Evolutionary conservation across 2,797 vertebrate species (phyloP).

Genomic region (Falco peregrinus): DNA sequence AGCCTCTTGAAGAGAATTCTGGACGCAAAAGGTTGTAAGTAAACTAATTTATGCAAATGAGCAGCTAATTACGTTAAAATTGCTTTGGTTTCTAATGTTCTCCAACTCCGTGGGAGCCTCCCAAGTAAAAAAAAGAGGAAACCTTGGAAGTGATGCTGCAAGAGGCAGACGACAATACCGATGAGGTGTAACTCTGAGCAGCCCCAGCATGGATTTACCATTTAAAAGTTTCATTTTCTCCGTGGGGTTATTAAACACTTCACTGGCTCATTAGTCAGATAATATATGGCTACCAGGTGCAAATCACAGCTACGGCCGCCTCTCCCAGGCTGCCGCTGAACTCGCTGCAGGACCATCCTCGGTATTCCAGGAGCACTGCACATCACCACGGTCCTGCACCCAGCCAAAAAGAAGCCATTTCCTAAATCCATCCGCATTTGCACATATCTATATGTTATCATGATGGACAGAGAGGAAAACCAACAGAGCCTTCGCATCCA

Average conservation of each 20-base stretch:
- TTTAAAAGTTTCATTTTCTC: slow-evolving; percentile 60
- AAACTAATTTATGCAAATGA: neutral
- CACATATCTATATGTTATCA: neutral
- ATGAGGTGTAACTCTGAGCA: neutral
- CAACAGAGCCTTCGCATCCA: neutral
- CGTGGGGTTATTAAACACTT: slow-evolving; percentile 69
- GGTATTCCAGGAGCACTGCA: neutral
- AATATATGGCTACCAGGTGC: slow-evolving; percentile 61
- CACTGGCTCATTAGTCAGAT: slow-evolving; percentile 59
- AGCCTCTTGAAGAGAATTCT: neutral
- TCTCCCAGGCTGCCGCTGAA: neutral
- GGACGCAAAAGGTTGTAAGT: neutral
- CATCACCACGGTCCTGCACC: fast-evolving
- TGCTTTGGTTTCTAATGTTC: slow-evolving; percentile 1
- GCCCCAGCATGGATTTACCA: slow-evolving; percentile 16
- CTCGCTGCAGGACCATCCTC: neutral
- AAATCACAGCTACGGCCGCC: slow-evolving; percentile 4
- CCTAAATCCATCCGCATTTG: neutral
- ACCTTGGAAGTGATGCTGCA: neutral
- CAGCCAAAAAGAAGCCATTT: neutral
- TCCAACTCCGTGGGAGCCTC: neutral
- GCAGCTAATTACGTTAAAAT: slow-evolving; percentile 25
- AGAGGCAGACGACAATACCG: neutral
- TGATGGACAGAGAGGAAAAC: neutral
- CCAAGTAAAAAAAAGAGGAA: neutral